A percentile compares a stretch with the other conserved stretches of the same genome.
Evolutionary conservation across 2,797 vertebrate species (phyloP).

Genomic region (Sebastes hubbsi): DNA sequence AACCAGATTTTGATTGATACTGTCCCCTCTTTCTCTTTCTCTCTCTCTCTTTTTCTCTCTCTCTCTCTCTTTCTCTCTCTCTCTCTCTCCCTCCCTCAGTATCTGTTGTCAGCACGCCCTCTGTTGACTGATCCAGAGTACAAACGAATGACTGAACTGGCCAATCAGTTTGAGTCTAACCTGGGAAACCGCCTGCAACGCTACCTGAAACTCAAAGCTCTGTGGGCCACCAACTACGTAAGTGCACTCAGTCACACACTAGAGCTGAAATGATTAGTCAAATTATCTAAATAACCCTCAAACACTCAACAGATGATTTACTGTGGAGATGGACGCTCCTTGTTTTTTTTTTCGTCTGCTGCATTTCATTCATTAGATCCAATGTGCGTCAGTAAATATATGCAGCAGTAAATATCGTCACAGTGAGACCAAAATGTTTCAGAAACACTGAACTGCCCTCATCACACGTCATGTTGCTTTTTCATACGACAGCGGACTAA

Average conservation of each 20-base stretch:
- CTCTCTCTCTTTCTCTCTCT: accelerated
- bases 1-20: background rate
- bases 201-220: conserved; percentile 88
- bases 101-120: conserved; percentile 85
- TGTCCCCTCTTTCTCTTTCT: background rate
- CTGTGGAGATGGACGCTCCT: too few relatives aligned
- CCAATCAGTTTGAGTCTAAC: conserved; percentile 82
- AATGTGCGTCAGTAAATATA: too few relatives aligned
- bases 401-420: too few relatives aligned
- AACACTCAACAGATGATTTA: too few relatives aligned
- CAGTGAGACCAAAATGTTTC: too few relatives aligned
- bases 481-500: too few relatives aligned
- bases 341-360: accelerated
- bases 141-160: conserved; percentile 73
- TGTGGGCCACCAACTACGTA: conserved; percentile 92
- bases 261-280: background rate
- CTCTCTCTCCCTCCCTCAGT: conserved; percentile 72
- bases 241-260: conserved; percentile 42
- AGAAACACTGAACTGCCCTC: too few relatives aligned
- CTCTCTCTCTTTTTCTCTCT: background rate
- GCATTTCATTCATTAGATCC: too few relatives aligned
- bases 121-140: conserved; percentile 79
- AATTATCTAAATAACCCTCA: background rate
- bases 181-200: conserved; percentile 86
- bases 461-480: too few relatives aligned